A percentile compares a stretch with the other conserved stretches of the same genome.
These are phyloP conservation scores for Nothocercus julius DNA, from an alignment of 2,113 vertebrate genomes.

Conservation along the genomic window DNA sequence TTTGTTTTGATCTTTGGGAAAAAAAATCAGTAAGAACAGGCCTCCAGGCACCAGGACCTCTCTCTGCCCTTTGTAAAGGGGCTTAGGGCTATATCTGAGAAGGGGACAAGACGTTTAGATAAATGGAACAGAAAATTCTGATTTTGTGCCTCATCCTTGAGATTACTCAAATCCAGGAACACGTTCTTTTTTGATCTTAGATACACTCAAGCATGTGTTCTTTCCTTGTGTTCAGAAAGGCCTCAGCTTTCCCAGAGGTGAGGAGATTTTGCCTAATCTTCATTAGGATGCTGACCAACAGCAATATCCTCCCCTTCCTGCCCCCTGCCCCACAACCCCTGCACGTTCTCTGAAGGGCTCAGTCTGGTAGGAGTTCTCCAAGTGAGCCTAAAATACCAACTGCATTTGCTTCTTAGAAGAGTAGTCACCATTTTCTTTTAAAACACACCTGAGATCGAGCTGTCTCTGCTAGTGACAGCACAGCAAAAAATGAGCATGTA, in stretches of 20 bases:
- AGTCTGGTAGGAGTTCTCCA: rapidly evolving
- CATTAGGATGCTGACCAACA: background rate
- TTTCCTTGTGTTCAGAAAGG: background rate
- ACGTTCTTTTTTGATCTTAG: background rate
- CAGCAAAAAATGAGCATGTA: background rate
- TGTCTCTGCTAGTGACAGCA: background rate
- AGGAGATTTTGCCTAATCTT: background rate
- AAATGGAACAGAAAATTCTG: background rate
- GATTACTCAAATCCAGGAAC: background rate
- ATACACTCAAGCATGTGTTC: background rate
- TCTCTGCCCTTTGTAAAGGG: background rate
- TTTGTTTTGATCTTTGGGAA: background rate
- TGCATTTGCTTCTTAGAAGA: rapidly evolving
- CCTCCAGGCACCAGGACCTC: background rate
- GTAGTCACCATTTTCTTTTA: background rate
- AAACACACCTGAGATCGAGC: background rate
- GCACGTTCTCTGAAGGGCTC: background rate
- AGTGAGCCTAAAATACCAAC: background rate
- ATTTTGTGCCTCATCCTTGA: background rate
- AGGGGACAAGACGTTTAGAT: background rate
- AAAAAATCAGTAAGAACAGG: background rate
- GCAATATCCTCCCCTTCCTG: too few relatives aligned
- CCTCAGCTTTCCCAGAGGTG: background rate
- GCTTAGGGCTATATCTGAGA: background rate
- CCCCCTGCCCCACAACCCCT: too few relatives aligned